A percentile compares a stretch with the other conserved stretches of the same genome.
Evolutionary conservation across 2,888 invertebrate species (phyloP).

Genomic region (Formica aserva): DNA sequence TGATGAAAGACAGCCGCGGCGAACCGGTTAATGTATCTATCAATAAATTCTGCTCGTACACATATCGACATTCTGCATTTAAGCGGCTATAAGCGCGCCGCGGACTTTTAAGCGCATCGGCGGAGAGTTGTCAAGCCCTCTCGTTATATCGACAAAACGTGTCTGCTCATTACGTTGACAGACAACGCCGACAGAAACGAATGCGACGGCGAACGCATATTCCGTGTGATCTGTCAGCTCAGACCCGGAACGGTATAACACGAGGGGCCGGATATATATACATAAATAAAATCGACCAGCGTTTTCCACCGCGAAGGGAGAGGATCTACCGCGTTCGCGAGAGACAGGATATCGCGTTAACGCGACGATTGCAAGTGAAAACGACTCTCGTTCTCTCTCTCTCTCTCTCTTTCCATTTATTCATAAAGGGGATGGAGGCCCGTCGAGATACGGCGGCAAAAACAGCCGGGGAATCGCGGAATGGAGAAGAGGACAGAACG

Average conservation of each 20-base stretch:
- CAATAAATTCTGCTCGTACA: slow-evolving; percentile 55
- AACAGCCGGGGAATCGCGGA: slow-evolving; percentile 40
- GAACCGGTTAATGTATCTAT: slow-evolving; percentile 50
- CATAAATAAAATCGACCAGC: slow-evolving; percentile 53
- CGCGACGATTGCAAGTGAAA: slow-evolving; percentile 73
- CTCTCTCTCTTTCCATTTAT: slow-evolving; percentile 67
- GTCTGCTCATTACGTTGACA: slow-evolving; percentile 65
- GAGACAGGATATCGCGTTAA: slow-evolving; percentile 70
- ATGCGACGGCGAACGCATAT: slow-evolving; percentile 56
- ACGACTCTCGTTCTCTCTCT: slow-evolving; percentile 59
- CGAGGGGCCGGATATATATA: slow-evolving; percentile 47
- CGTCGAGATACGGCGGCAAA: slow-evolving; percentile 53
- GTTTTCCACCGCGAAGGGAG: slow-evolving; percentile 45
- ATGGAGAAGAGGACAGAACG: slow-evolving; percentile 25
- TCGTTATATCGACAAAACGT: slow-evolving; percentile 63
- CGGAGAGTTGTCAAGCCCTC: slow-evolving; percentile 48
- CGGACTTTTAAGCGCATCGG: slow-evolving; percentile 35
- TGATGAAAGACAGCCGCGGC: slow-evolving; percentile 46
- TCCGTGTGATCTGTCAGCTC: slow-evolving; percentile 60
- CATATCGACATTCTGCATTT: slow-evolving; percentile 48
- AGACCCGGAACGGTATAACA: slow-evolving; percentile 42
- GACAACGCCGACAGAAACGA: slow-evolving; percentile 55
- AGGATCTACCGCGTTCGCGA: slow-evolving; percentile 47
- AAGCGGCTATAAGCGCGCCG: slow-evolving; percentile 45
- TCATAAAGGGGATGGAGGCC: slow-evolving; percentile 69